Evolutionary conservation across 2,113 vertebrate species (phyloP), one percentile per base, ranked within the genome.

Genomic region (Bettongia penicillata): DNA sequence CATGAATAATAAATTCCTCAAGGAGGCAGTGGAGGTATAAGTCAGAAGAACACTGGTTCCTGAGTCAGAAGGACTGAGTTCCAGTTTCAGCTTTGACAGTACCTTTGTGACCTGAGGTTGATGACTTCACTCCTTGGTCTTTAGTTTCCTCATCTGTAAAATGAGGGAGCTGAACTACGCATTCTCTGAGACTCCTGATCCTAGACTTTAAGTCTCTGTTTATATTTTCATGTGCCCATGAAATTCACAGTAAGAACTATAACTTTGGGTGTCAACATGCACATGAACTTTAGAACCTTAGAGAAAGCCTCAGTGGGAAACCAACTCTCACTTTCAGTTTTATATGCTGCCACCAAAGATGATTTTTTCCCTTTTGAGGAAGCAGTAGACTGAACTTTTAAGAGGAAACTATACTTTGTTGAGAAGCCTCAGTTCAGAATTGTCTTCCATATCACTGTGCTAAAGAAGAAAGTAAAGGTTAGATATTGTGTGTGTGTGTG

Each of bases 301-400:
- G 93, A n/a, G 0, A 8, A 84, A 84, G 52, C 95, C 93, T 51
- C 94, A 95, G 37, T 25, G 91, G 90, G 61, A 37, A 93, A 84
- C 37, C 47, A 24, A 43, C 52, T 94, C 51, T 43, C 50, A 47
- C 93, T 92, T 96, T 51, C 89, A 55, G 91, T 92, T 95, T 94
- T n/a, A 77, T 3, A 19, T 77, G 68, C 92, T 92, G 48, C 37
- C 48, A 93, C 93, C 53, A 23, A 3, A 22, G 55, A 91, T 11
- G 77, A 3, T 48, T 28, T 53, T 90, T 94, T 92, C 43, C 51
- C 49, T 89, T 95, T 53, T 51, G 90, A 89, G 53, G 53, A 77
- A 95, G 92, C 26, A 53, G 28, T 94, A 92, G 89, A 92, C 77
- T 91, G 93, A 55, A 53, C 25, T 94, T 53, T 91, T 89, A 84